phyloP scores from a whole-genome alignment of 2,113 vertebrate species.

The Peromyscus maniculatus region DNA sequence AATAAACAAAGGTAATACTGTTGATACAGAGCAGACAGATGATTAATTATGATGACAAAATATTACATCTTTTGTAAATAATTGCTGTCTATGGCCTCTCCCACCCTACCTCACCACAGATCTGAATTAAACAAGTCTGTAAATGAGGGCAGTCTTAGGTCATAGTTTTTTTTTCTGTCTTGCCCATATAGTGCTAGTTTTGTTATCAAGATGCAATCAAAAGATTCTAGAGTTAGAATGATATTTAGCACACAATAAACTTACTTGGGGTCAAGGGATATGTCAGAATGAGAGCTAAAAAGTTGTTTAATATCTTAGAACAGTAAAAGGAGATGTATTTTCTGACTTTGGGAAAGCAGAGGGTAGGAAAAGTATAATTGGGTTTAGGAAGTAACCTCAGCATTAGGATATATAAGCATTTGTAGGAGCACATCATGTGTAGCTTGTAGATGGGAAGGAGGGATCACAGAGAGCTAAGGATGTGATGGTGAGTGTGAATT shows the following conservation, averaged over 20 bases:
- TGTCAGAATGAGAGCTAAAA: neutral
- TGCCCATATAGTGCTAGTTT: neutral
- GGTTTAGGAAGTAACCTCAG: neutral
- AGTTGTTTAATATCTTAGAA: neutral
- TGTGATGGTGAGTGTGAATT: neutral
- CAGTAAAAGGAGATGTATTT: neutral
- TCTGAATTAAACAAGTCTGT: neutral
- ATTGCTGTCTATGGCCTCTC: neutral
- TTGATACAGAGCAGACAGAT: neutral
- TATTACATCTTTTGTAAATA: neutral
- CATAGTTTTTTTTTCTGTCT: neutral
- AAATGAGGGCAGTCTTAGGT: constrained; percentile 15
- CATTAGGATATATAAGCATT: no score
- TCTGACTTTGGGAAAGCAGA: no score
- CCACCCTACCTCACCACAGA: no score
- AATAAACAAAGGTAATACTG: neutral
- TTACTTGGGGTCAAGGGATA: neutral
- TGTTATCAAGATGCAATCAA: neutral
- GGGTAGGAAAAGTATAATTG: neutral
- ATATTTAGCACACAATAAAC: neutral
- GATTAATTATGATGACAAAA: constrained; percentile 1
- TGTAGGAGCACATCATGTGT: neutral
- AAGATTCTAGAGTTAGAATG: neutral
- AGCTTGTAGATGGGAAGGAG: neutral
- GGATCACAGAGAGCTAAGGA: neutral